Percentiles rank a stretch among this genome's conserved stretches.
These are phyloP conservation scores for Amia ocellicauda DNA, from an alignment of 2,113 vertebrate species.

Conservation along the genomic window DNA sequence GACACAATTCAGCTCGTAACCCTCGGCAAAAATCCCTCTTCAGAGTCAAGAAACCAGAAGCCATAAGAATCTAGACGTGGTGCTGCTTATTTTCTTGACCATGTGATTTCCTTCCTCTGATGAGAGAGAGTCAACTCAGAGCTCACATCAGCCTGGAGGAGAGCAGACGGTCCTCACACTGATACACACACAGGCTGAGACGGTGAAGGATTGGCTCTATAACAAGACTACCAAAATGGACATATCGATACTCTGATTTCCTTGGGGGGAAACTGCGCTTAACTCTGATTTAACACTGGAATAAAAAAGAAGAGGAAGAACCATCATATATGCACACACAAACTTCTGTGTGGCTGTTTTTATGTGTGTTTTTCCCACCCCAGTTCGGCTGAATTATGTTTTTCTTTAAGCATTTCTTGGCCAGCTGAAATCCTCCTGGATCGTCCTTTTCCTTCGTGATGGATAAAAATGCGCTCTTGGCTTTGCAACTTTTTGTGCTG, in stretches of 20 bases:
- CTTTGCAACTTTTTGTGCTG: not conserved
- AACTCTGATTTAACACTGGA: not conserved
- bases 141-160: not conserved
- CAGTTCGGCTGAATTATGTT: not conserved
- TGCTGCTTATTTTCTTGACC: not conserved
- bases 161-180: not conserved
- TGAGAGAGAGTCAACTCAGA: not conserved
- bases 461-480: slow-evolving; percentile 1
- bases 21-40: too few species aligned
- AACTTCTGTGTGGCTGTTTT: not conserved
- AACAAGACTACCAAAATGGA: not conserved
- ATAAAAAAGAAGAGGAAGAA: not conserved
- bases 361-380: not conserved
- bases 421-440: not conserved
- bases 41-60: too few species aligned
- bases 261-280: not conserved
- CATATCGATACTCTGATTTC: not conserved
- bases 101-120: slow-evolving; percentile 1
- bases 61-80: too few species aligned
- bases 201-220: not conserved
- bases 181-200: not conserved
- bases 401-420: not conserved
- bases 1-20: too few species aligned
- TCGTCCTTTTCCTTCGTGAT: not conserved
- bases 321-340: not conserved